phyloP scores from a whole-genome alignment of 2,888 invertebrate genomes.

The Harpalus rubripes region DNA sequence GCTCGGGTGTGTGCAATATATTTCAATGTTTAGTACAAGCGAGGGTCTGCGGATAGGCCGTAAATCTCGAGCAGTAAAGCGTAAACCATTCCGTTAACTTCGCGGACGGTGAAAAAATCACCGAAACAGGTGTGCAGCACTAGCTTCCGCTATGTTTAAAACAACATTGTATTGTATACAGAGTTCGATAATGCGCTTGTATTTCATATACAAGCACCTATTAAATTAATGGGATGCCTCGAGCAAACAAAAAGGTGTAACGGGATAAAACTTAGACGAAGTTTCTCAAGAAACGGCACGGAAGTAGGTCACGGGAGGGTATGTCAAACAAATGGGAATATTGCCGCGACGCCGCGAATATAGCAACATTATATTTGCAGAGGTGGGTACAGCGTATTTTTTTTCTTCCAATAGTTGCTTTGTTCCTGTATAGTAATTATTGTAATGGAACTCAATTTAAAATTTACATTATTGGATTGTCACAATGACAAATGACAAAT shows the following conservation, averaged over 20 bases:
- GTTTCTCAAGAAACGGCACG: not conserved
- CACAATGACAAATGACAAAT: no score
- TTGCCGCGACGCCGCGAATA: slow-evolving; percentile 3
- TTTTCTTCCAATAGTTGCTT: not conserved
- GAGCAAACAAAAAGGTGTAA: slow-evolving; percentile 31
- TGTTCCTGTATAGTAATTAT: not conserved
- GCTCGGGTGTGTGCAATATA: slow-evolving; percentile 56
- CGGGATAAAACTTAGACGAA: slow-evolving; percentile 32
- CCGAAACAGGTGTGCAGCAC: slow-evolving; percentile 41
- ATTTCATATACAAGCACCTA: slow-evolving; percentile 44
- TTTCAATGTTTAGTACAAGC: slow-evolving; percentile 57
- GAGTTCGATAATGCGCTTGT: slow-evolving; percentile 31
- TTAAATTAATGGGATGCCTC: slow-evolving; percentile 30
- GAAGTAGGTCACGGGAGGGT: slow-evolving; percentile 21
- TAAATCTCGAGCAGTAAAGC: slow-evolving; percentile 42
- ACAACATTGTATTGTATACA: slow-evolving; percentile 26
- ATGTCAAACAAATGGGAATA: slow-evolving; percentile 30
- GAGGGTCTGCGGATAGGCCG: slow-evolving; percentile 41
- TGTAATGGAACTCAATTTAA: not conserved
- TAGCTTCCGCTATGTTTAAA: slow-evolving; percentile 6
- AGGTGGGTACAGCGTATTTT: not conserved
- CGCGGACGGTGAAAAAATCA: slow-evolving; percentile 26
- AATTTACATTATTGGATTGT: no score
- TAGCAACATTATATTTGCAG: slow-evolving; percentile 5
- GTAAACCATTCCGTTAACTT: slow-evolving; percentile 32